Percentiles rank a stretch among this genome's conserved stretches.
Conservation (phyloP, 2,113 vertebrate species). For the Murina feae region DNA sequence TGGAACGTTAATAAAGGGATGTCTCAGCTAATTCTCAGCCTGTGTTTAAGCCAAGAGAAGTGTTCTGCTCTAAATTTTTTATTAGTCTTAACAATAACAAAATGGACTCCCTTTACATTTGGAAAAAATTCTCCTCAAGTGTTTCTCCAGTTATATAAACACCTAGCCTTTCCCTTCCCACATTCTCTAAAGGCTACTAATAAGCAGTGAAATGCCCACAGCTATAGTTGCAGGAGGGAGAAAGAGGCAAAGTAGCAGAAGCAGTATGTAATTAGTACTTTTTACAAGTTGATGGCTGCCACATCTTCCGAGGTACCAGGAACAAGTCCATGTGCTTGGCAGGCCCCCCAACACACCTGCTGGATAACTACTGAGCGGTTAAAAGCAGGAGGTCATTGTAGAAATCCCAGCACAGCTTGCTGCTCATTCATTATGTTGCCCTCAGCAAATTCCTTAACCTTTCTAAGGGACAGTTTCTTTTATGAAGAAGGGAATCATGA, state of each 20-base stretch:
- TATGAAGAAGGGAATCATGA: neutral
- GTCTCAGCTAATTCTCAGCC: neutral
- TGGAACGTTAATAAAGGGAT: slow-evolving; percentile 22
- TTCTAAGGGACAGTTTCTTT: neutral
- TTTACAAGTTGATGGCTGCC: neutral
- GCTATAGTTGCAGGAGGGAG: neutral
- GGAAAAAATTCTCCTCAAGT: neutral
- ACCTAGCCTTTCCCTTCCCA: neutral
- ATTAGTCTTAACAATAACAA: neutral
- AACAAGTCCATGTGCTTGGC: neutral
- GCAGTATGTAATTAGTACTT: slow-evolving; percentile 20
- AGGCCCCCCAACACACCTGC: neutral
- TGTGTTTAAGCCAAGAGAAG: neutral
- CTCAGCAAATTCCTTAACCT: neutral
- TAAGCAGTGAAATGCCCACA: slow-evolving; percentile 12
- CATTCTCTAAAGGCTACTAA: neutral
- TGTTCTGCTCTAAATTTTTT: neutral
- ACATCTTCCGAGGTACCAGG: neutral
- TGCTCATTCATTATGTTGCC: neutral
- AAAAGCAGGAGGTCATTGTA: neutral
- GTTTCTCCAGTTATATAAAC: neutral
- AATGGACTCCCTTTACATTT: neutral
- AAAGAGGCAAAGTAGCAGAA: neutral
- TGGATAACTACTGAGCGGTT: neutral
- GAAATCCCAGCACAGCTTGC: neutral